A percentile compares a stretch with the other conserved stretches of the same genome.
phyloP scores from a whole-genome alignment of 1,140 invertebrate genomes.

The Phortica variegata region DNA sequence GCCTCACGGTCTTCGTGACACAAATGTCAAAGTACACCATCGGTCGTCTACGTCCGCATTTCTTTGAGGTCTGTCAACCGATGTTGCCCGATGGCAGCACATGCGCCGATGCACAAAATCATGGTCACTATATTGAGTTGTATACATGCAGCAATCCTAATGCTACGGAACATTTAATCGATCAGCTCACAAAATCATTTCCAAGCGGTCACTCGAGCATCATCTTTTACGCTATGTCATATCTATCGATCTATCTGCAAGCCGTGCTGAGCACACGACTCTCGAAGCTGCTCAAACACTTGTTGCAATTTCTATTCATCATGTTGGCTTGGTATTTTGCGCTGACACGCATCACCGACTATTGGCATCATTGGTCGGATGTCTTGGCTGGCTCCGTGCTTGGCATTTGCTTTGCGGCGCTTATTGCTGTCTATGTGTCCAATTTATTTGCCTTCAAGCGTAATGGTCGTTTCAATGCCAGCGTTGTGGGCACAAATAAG shows the following conservation, averaged over 20 bases:
- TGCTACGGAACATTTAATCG: slow-evolving; percentile 61
- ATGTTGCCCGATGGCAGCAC: slow-evolving; percentile 58
- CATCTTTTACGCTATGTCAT: slow-evolving; percentile 76
- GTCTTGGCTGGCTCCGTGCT: slow-evolving; percentile 62
- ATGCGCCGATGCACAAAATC: slow-evolving; percentile 62
- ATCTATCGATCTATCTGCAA: slow-evolving; percentile 82
- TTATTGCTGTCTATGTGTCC: slow-evolving; percentile 57
- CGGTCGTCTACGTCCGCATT: slow-evolving; percentile 88
- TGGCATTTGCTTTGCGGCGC: slow-evolving; percentile 60
- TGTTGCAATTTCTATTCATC: slow-evolving; percentile 73
- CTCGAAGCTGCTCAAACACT: slow-evolving; percentile 74
- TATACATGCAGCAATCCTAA: slow-evolving; percentile 63
- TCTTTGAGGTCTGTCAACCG: slow-evolving; percentile 74
- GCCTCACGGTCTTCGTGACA: slow-evolving; percentile 76
- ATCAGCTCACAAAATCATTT: slow-evolving; percentile 76
- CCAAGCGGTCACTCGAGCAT: slow-evolving; percentile 80
- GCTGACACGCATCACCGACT: slow-evolving; percentile 85
- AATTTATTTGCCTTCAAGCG: slow-evolving; percentile 39
- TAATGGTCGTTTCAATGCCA: slow-evolving; percentile 22
- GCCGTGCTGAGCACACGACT: slow-evolving; percentile 69
- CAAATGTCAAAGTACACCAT: slow-evolving; percentile 89
- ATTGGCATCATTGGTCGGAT: slow-evolving; percentile 90
- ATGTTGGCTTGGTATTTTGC: slow-evolving; percentile 78
- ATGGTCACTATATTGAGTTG: slow-evolving; percentile 65
- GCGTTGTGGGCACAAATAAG: slow-evolving; percentile 28